Base-by-base conservation (phyloP, 2,888 invertebrate species). In the Pollenia griseotomentosa region DNA sequence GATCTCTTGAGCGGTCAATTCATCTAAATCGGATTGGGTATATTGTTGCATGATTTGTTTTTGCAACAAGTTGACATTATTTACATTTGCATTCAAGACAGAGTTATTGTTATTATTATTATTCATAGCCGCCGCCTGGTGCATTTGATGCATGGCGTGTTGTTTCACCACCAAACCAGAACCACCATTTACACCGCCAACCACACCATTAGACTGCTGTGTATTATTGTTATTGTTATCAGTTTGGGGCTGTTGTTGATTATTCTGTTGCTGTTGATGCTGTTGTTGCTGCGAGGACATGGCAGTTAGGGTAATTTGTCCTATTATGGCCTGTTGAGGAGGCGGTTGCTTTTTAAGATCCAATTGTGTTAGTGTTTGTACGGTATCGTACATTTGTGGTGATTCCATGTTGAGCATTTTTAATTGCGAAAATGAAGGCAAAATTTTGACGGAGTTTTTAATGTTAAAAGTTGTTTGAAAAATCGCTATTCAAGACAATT, bases 1-100 rank as follows among this genome's bases (percentile, higher is more conserved):
- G 93, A 98, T 97, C 94, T 98, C 98, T 89, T 98, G 97, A 83
- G 97, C 97, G 93, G 97, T 98, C 91, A 98, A 95, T 93, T 98
- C 98, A 92, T 97, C 97, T 87, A 98, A 94, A 92, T 98, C 97
- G 86, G 96, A 96, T 84, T 97, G 96, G 87, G 96, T 96, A 93
- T 96, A 97, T 89, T 96, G 95, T 85, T 96, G 95, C 90, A 96
- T 94, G 90, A 97, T 95, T 88, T 92, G 92, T 94, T 90, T 95
- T 93, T 91, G 95, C 94, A 92, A 94, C 94, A 93, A 94, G 93
- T 91, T 95, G 44, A 92, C 93, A 86, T 85, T 90, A 84, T 89
- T 90, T 75, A 89, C 89, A 86, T 89, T 90, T 51, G 89, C 89
- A 70, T 90, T 89, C 4, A 88, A 80, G 7, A 87, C 86, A 23